Evolutionary conservation across 2,113 vertebrate genomes (phyloP).

Genomic region (Oreocharis arfaki): DNA sequence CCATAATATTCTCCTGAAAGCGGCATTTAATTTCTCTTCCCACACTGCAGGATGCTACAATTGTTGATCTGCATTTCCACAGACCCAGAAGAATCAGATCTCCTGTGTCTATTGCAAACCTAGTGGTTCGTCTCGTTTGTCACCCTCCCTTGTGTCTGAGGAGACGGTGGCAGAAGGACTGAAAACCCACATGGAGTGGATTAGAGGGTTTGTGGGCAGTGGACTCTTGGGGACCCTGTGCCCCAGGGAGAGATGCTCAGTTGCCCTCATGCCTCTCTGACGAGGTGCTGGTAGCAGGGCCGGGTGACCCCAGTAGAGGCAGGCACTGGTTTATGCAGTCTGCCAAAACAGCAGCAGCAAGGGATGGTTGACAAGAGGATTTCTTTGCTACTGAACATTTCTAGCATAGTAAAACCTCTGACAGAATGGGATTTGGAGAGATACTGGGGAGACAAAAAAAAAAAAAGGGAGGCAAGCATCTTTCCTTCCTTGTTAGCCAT

Average conservation of each 20-base stretch:
- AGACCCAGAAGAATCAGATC: not conserved
- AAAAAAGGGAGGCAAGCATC: not conserved
- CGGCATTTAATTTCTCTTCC: not conserved
- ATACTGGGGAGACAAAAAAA: not conserved
- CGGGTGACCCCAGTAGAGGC: not conserved
- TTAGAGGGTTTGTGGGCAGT: not conserved
- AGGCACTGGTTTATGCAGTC: not conserved
- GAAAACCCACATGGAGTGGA: not conserved
- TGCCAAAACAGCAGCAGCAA: not conserved
- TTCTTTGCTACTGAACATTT: not conserved
- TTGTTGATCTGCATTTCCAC: not conserved
- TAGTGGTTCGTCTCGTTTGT: not conserved
- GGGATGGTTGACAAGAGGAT: not conserved
- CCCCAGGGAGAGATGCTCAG: rapidly evolving
- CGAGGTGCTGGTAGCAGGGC: rapidly evolving
- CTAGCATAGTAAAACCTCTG: not conserved
- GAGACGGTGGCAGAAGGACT: not conserved
- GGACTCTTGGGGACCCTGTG: not conserved
- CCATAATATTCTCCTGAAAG: not conserved
- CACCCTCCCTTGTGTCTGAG: not conserved
- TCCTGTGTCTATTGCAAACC: not conserved
- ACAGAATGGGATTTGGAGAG: not conserved
- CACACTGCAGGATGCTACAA: not conserved
- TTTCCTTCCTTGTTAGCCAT: not conserved
- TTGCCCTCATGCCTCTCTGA: not conserved